Evolutionary conservation across 2,888 invertebrate genomes (phyloP).

Genomic region (Gastracanthus pulcherrimus): DNA sequence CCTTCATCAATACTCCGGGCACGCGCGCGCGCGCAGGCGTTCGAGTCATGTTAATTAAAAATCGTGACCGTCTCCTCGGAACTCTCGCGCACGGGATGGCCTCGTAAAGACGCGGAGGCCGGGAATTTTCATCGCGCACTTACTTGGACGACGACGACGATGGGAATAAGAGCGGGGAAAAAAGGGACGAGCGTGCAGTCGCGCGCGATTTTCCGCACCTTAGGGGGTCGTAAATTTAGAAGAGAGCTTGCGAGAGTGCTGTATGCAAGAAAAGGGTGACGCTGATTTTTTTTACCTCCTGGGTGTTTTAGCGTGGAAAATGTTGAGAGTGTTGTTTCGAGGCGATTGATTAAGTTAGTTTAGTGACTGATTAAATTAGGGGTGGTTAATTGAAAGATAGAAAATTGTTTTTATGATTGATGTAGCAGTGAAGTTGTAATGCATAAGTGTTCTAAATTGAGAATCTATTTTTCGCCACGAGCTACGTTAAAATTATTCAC

Average conservation of each 20-base stretch:
- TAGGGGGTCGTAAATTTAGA: background rate
- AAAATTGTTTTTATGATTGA: no score
- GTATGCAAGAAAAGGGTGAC: background rate
- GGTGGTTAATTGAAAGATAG: no score
- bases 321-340: no score
- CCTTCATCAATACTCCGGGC: slow-evolving; percentile 11
- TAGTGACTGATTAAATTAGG: no score
- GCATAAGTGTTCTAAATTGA: no score
- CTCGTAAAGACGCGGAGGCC: slow-evolving; percentile 35
- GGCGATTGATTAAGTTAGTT: no score
- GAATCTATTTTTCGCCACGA: no score
- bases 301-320: background rate
- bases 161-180: background rate
- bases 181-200: background rate
- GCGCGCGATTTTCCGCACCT: background rate
- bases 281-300: background rate
- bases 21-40: background rate
- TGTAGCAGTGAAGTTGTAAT: no score
- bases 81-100: background rate
- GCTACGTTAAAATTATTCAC: no score
- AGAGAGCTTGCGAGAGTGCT: background rate
- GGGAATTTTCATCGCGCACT: slow-evolving; percentile 38
- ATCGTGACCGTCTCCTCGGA: slow-evolving; percentile 17
- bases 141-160: background rate
- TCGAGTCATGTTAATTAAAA: slow-evolving; percentile 57